These are phyloP conservation scores for Oryzias melastigma DNA, from an alignment of 2,113 vertebrate species.

Conservation along the genomic window DNA sequence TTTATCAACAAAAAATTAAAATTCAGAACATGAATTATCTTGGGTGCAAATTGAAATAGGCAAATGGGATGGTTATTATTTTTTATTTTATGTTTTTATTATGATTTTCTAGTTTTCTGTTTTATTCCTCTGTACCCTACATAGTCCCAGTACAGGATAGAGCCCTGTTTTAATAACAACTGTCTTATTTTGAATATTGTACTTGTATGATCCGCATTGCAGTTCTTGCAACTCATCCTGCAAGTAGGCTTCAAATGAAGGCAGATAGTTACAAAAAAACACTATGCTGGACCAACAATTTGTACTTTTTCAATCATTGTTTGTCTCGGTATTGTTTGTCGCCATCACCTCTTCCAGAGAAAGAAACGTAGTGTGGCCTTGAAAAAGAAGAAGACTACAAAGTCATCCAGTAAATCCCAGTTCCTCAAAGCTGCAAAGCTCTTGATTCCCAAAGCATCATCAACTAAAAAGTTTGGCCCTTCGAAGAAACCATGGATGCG, in stretches of 20 bases:
- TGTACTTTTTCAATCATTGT: conserved; percentile 47
- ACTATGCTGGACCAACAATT: conserved; percentile 9
- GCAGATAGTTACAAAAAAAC: conserved; percentile 5
- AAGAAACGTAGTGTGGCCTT: conserved; percentile 86
- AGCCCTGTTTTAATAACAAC: too few species aligned
- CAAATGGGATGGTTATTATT: too few species aligned
- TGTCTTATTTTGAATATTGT: not conserved
- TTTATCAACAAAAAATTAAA: not conserved
- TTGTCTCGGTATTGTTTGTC: conserved; percentile 71
- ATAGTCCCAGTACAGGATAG: too few species aligned
- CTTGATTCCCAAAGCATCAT: conserved; percentile 82
- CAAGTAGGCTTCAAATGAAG: not conserved
- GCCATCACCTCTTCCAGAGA: conserved; percentile 84
- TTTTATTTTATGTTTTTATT: too few species aligned
- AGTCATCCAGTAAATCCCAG: conserved; percentile 85
- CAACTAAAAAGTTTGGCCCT: conserved; percentile 83
- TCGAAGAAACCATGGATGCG: conserved; percentile 88
- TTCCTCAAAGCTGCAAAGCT: conserved; percentile 82
- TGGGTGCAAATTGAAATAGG: not conserved
- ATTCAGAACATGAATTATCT: not conserved
- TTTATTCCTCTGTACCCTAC: too few species aligned
- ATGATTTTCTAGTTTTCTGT: too few species aligned
- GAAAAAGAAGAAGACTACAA: conserved; percentile 92
- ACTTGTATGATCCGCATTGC: not conserved
- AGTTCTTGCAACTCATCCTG: not conserved